Percentiles rank a stretch among this genome's conserved stretches.
phyloP scores from a whole-genome alignment of 2,888 invertebrate species.

The Deilephila elpenor region DNA sequence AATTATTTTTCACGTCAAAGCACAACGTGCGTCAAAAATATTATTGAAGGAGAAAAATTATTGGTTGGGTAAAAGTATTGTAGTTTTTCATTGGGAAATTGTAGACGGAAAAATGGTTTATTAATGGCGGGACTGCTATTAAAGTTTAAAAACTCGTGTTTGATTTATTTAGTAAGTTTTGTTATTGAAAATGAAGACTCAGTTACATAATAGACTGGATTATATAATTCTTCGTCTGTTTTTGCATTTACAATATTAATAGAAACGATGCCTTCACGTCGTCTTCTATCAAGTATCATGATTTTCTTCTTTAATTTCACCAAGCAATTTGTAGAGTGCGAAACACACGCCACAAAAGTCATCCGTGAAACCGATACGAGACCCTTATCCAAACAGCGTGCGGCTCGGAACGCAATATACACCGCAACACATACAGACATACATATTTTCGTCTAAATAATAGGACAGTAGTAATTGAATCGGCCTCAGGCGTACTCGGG shows the following conservation, averaged over 20 bases:
- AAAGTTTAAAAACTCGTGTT: too few relatives aligned
- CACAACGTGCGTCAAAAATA: constrained; percentile 33
- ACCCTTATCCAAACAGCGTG: constrained; percentile 32
- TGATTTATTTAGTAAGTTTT: too few relatives aligned
- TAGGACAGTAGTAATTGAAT: constrained; percentile 84
- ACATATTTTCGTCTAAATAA: constrained; percentile 83
- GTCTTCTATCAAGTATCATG: too few relatives aligned
- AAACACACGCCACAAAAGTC: constrained; percentile 1
- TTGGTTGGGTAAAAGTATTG: too few relatives aligned
- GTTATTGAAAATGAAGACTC: too few relatives aligned
- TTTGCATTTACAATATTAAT: too few relatives aligned
- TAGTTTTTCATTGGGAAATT: too few relatives aligned
- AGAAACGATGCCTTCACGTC: too few relatives aligned
- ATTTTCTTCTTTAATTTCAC: background rate
- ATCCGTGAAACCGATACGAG: constrained; percentile 12
- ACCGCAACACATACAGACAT: constrained; percentile 79
- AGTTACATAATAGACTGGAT: too few relatives aligned
- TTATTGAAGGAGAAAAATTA: background rate
- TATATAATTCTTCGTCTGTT: too few relatives aligned
- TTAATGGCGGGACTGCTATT: too few relatives aligned
- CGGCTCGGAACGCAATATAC: constrained; percentile 60
- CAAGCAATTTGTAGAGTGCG: background rate
- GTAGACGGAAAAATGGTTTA: too few relatives aligned
- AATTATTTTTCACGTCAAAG: constrained; percentile 71
- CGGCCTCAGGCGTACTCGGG: constrained; percentile 81